Percentiles rank a stretch among this genome's conserved stretches.
These are phyloP conservation scores for Acanthosepion esculentum DNA, from an alignment of 2,888 invertebrate species.

Conservation along the genomic window DNA sequence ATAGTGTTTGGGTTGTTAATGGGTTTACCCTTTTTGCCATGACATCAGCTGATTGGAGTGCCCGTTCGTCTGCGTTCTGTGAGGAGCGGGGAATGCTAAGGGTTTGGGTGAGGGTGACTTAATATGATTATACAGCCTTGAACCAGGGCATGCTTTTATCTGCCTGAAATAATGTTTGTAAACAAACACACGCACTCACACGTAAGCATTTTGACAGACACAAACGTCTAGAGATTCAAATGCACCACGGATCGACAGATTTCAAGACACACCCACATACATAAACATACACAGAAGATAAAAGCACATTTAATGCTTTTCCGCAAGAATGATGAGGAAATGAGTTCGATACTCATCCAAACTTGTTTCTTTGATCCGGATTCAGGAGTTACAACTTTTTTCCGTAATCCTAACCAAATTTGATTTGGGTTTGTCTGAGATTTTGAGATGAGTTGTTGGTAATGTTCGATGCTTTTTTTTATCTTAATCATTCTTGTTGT, in stretches of 20 bases:
- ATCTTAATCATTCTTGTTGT: no score
- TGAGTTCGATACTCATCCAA: background rate
- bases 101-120: background rate
- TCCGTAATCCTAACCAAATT: no score
- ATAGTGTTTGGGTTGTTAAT: background rate
- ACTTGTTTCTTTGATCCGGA: background rate
- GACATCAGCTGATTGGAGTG: slow-evolving; percentile 2
- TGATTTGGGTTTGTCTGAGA: no score
- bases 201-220: background rate
- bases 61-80: background rate
- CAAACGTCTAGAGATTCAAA: background rate
- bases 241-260: background rate
- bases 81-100: background rate
- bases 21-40: background rate
- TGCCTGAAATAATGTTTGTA: background rate
- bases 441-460: no score
- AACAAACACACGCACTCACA: background rate
- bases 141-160: background rate
- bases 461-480: no score
- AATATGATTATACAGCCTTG: background rate
- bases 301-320: background rate
- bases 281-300: background rate
- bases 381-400: background rate
- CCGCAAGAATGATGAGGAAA: background rate
- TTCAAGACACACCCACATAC: background rate